Percentiles rank a stretch among this genome's conserved stretches.
phyloP scores from a whole-genome alignment of 2,113 vertebrate genomes.

The Toxostoma redivivum region DNA sequence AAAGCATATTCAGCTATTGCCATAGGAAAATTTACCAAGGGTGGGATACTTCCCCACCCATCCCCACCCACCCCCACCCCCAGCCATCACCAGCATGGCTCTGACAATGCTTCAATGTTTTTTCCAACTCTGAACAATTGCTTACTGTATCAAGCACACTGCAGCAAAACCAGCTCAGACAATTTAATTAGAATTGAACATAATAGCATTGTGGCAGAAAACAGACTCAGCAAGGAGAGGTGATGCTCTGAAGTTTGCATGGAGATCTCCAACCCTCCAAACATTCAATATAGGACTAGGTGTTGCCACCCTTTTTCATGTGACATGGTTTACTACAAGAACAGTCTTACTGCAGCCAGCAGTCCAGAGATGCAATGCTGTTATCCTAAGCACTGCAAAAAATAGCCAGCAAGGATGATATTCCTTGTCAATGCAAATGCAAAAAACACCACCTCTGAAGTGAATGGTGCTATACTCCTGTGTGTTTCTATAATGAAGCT shows the following conservation, averaged over 20 bases:
- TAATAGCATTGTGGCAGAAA: neutral
- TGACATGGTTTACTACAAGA: neutral
- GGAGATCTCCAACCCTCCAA: neutral
- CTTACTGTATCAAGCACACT: neutral
- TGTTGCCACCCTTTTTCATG: neutral
- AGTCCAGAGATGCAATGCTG: neutral
- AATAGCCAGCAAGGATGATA: neutral
- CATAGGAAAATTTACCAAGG: neutral
- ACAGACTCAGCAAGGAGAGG: neutral
- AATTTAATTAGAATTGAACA: neutral
- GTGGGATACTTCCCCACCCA: neutral
- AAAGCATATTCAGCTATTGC: neutral
- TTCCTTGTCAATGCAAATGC: neutral
- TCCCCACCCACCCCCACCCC: neutral
- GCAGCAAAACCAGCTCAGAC: neutral
- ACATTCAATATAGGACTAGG: neutral
- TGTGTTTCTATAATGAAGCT: neutral
- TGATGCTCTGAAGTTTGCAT: neutral
- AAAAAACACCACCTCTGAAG: neutral
- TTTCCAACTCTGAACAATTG: neutral
- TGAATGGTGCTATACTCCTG: neutral
- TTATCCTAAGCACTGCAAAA: neutral
- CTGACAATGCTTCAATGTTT: neutral
- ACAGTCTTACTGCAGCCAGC: neutral
- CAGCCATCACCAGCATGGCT: neutral